Evolutionary conservation across 2,797 vertebrate species (phyloP).

Genomic region (Gobio occitaniae): DNA sequence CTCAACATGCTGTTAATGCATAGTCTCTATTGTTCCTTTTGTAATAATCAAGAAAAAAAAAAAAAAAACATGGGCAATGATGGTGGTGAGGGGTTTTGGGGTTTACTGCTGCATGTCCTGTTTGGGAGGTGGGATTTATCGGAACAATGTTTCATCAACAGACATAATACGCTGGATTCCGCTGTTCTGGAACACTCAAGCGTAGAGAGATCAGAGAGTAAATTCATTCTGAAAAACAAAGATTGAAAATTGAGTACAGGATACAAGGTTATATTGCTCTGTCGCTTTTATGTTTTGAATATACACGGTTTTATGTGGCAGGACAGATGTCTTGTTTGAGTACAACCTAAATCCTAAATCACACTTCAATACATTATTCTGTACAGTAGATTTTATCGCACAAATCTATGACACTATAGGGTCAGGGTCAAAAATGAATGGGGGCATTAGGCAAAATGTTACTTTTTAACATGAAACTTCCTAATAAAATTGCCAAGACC

Average conservation of each 20-base stretch:
- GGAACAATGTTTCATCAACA: constrained; percentile 48
- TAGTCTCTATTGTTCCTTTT: constrained; percentile 69
- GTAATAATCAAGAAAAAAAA: constrained; percentile 60
- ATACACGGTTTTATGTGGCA: constrained; percentile 14
- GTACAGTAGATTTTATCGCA: neutral
- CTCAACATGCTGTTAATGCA: constrained; percentile 69
- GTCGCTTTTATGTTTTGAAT: constrained; percentile 1
- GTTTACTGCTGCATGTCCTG: constrained; percentile 50
- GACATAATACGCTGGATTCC: constrained; percentile 33
- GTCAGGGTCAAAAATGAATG: neutral
- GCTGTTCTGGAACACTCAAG: constrained; percentile 35
- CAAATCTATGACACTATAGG: neutral
- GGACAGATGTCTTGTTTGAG: neutral
- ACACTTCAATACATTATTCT: neutral
- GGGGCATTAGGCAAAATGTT: neutral
- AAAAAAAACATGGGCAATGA: neutral
- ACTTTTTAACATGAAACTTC: neutral
- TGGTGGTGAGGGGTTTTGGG: constrained; percentile 16
- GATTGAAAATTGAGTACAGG: constrained; percentile 43
- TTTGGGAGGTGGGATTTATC: constrained; percentile 45
- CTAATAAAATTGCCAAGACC: neutral
- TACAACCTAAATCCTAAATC: constrained; percentile 12
- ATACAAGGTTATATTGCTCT: constrained; percentile 24
- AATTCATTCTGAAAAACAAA: constrained; percentile 43
- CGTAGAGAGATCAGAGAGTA: constrained; percentile 39